phyloP scores from a whole-genome alignment of 2,113 vertebrate species.

The Eptesicus fuscus region DNA sequence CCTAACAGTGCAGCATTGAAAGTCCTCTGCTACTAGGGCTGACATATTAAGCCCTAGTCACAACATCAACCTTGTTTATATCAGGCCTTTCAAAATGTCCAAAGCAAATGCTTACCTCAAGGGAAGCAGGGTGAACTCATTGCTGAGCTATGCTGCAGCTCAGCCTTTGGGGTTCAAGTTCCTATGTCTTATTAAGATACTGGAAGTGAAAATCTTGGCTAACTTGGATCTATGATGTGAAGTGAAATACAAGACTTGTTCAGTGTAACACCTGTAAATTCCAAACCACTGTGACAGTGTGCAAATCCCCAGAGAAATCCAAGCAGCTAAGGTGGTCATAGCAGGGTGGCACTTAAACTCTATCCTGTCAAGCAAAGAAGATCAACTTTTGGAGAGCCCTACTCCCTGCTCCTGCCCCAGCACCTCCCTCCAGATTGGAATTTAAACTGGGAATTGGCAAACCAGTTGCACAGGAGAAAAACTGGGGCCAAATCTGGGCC shows the following conservation, averaged over 20 bases:
- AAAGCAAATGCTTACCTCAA: background rate
- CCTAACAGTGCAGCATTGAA: background rate
- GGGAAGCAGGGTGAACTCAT: background rate
- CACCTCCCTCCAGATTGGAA: slow-evolving; percentile 14
- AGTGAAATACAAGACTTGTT: background rate
- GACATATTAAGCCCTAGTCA: slow-evolving; percentile 15
- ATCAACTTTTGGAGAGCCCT: background rate
- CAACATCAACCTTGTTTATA: slow-evolving; percentile 34
- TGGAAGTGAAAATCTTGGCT: background rate
- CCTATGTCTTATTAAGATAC: background rate
- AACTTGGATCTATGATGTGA: background rate
- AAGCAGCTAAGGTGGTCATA: background rate
- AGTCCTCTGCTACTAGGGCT: background rate
- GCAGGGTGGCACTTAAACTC: background rate
- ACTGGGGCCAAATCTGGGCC: slow-evolving; percentile 49
- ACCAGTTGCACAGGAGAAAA: slow-evolving; percentile 24
- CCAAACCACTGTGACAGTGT: background rate
- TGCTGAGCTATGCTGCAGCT: background rate
- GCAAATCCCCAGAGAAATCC: background rate
- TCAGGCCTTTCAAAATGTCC: background rate
- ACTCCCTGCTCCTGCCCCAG: background rate
- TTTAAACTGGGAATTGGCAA: slow-evolving; percentile 8
- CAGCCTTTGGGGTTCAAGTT: background rate
- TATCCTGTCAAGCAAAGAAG: background rate
- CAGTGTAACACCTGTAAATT: background rate